Conservation (phyloP, 2,888 invertebrate genomes). For the Helobdella robusta region DNA sequence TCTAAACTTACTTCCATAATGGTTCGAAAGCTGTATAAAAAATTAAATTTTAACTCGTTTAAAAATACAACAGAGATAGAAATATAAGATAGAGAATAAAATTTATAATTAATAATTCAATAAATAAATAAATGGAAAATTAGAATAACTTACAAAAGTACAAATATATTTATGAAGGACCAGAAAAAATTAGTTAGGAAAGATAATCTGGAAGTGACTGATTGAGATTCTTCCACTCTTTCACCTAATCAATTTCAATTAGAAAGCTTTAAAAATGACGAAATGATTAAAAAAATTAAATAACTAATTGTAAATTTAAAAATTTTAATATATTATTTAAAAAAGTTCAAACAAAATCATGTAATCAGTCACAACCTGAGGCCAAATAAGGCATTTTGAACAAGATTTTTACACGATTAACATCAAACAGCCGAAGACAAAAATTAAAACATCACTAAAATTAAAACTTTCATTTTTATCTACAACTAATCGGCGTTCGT, state of each 20-base stretch:
- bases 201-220: slow-evolving; percentile 2
- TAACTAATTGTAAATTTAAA: background rate
- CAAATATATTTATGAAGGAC: slow-evolving; percentile 13
- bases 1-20: slow-evolving; percentile 15
- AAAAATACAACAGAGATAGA: background rate
- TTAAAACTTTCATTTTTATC: background rate
- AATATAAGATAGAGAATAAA: background rate
- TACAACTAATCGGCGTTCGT: background rate
- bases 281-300: background rate
- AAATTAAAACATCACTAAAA: too few relatives aligned
- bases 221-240: slow-evolving; percentile 4
- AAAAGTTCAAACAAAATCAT: background rate
- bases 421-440: too few relatives aligned
- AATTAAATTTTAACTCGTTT: background rate
- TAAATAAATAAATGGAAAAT: background rate
- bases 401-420: background rate
- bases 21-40: slow-evolving; percentile 11
- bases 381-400: slow-evolving; percentile 23
- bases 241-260: background rate
- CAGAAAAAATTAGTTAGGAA: slow-evolving; percentile 13
- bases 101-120: background rate
- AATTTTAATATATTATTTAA: background rate
- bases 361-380: slow-evolving; percentile 16
- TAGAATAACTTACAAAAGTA: slow-evolving; percentile 16
- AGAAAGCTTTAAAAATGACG: background rate